Percentiles rank a stretch among this genome's conserved stretches.
phyloP scores from a whole-genome alignment of 1,140 invertebrate genomes.

The Ceratoteleas bidentatus region DNA sequence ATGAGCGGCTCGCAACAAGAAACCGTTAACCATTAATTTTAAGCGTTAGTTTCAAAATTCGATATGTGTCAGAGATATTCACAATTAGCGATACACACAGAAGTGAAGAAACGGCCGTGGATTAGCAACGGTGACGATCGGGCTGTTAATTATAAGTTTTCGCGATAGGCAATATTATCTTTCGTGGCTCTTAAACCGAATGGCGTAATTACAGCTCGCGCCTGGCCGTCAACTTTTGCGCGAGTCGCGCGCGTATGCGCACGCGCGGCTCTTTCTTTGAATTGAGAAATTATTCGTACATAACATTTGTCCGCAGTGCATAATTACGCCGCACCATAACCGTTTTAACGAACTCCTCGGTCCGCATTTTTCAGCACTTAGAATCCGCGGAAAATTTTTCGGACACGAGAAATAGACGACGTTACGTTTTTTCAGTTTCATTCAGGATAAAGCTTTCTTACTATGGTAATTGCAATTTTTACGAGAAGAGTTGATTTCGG shows the following conservation, averaged over 20 bases:
- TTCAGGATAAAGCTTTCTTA: no score
- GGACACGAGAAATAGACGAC: neutral
- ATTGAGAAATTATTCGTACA: constrained; percentile 58
- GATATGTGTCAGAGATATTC: constrained; percentile 57
- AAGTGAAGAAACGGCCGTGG: constrained; percentile 53
- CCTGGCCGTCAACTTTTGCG: constrained; percentile 42
- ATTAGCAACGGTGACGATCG: constrained; percentile 65
- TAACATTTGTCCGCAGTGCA: constrained; percentile 40
- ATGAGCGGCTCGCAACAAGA: constrained; percentile 20
- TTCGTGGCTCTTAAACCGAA: constrained; percentile 59
- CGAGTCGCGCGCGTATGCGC: no score
- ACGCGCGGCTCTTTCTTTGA: no score
- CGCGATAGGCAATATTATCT: constrained; percentile 56
- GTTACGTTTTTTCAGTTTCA: no score
- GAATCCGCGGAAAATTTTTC: neutral
- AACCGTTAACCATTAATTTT: constrained; percentile 52
- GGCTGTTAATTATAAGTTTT: constrained; percentile 64
- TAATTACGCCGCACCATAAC: constrained; percentile 47
- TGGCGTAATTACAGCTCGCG: constrained; percentile 58
- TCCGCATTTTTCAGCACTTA: neutral
- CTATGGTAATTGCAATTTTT: no score
- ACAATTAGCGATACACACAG: constrained; percentile 61
- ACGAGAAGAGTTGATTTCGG: no score
- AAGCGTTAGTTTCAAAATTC: constrained; percentile 45
- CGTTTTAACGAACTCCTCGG: constrained; percentile 33